A percentile compares a stretch with the other conserved stretches of the same genome.
These are phyloP conservation scores for Hyaena hyaena DNA, from an alignment of 2,113 vertebrate genomes.

Conservation along the genomic window DNA sequence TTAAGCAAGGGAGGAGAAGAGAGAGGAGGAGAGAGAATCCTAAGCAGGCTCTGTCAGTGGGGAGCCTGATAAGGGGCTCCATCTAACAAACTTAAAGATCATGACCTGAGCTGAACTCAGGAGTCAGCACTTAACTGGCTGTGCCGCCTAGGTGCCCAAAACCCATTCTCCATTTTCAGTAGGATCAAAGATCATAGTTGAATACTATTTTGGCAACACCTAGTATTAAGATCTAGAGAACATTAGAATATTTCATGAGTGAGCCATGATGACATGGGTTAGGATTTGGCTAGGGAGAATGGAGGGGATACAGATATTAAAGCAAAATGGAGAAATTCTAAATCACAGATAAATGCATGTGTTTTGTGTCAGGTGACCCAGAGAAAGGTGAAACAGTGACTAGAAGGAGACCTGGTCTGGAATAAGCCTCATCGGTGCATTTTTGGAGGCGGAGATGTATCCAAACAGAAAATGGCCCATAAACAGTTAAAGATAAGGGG, in stretches of 20 bases:
- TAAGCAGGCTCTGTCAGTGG: too few species aligned
- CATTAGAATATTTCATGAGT: not conserved
- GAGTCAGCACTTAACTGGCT: too few species aligned
- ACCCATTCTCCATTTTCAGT: not conserved
- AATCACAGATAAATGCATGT: not conserved
- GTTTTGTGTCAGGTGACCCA: not conserved
- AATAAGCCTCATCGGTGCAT: not conserved
- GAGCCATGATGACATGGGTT: not conserved
- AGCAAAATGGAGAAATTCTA: not conserved
- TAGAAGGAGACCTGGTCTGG: not conserved
- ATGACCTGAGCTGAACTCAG: too few species aligned
- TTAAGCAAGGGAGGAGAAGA: too few species aligned
- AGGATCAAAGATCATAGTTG: not conserved
- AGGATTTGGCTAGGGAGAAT: not conserved
- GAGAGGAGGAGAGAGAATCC: too few species aligned
- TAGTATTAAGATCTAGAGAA: not conserved
- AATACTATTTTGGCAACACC: not conserved
- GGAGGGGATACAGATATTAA: not conserved
- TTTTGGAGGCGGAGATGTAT: not conserved
- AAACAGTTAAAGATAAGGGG: not conserved
- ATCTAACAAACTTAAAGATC: too few species aligned
- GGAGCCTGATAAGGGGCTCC: too few species aligned
- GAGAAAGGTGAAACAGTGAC: not conserved
- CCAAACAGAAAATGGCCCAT: not conserved
- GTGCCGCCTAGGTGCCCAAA: too few species aligned